These are phyloP conservation scores for Hemibates koningsi DNA, from an alignment of 2,113 vertebrate species.

Conservation along the genomic window DNA sequence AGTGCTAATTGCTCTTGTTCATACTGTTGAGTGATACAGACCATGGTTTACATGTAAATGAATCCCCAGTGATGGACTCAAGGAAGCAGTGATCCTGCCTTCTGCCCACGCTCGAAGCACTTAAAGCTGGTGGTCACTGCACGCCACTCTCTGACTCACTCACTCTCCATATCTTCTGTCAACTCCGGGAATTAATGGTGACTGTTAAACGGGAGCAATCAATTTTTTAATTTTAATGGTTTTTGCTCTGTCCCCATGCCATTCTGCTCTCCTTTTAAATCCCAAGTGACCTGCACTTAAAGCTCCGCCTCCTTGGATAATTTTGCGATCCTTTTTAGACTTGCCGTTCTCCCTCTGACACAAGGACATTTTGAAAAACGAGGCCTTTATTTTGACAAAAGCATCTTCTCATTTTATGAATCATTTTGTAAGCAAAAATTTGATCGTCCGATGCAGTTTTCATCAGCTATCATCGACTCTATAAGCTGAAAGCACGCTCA, in stretches of 20 bases:
- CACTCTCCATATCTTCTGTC: background rate
- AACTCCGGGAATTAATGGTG: background rate
- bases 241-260: background rate
- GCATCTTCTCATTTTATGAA: background rate
- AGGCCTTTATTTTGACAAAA: background rate
- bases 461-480: background rate
- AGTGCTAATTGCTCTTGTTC: slow-evolving; percentile 13
- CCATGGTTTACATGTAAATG: slow-evolving; percentile 22
- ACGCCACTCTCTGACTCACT: background rate
- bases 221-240: background rate
- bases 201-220: background rate
- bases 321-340: background rate
- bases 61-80: slow-evolving; percentile 3
- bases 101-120: background rate
- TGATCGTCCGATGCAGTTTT: background rate
- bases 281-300: background rate
- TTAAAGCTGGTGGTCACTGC: background rate
- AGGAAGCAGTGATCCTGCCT: slow-evolving; percentile 6
- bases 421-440: background rate
- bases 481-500: background rate
- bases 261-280: background rate
- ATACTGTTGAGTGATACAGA: background rate
- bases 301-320: background rate
- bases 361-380: background rate
- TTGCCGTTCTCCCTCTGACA: background rate